phyloP scores from a whole-genome alignment of 2,113 vertebrate species.

The Coptodon rendalli region DNA sequence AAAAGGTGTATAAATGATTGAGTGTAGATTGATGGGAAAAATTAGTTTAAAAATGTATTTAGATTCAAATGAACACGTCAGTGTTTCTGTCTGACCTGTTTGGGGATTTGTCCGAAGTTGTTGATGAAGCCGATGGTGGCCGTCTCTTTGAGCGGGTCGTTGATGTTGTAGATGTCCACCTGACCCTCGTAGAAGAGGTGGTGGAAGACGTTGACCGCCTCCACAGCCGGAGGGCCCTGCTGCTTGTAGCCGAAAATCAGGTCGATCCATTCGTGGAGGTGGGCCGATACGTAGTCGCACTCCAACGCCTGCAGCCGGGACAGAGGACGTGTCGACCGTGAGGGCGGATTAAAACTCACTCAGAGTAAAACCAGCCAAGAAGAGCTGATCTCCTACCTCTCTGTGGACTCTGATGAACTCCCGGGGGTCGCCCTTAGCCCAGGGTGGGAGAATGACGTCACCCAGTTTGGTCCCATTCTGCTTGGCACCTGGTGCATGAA shows the following conservation, averaged over 20 bases:
- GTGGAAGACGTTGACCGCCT: slow-evolving; percentile 97
- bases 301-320: slow-evolving; percentile 81
- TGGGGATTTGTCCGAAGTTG: slow-evolving; percentile 98
- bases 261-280: slow-evolving; percentile 98
- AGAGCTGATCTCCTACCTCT: slow-evolving; percentile 71
- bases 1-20: neutral
- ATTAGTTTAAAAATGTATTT: neutral
- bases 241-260: slow-evolving; percentile 98
- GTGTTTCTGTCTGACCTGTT: slow-evolving; percentile 79
- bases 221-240: slow-evolving; percentile 93
- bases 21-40: neutral
- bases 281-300: slow-evolving; percentile 95
- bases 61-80: fast-evolving
- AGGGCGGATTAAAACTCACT: neutral
- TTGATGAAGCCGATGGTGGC: slow-evolving; percentile 99
- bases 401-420: slow-evolving; percentile 98
- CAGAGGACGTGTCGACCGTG: neutral
- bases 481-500: slow-evolving; percentile 79
- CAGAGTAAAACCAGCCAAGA: fast-evolving
- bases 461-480: slow-evolving; percentile 95
- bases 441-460: slow-evolving; percentile 91
- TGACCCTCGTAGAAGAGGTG: slow-evolving; percentile 99
- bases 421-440: slow-evolving; percentile 96
- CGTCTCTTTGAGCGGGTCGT: slow-evolving; percentile 96
- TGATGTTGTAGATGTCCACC: slow-evolving; percentile 99